Evolutionary conservation across 2,888 invertebrate species (phyloP), one percentile per base, ranked within the genome.

Genomic region (Parelbella ahira): DNA sequence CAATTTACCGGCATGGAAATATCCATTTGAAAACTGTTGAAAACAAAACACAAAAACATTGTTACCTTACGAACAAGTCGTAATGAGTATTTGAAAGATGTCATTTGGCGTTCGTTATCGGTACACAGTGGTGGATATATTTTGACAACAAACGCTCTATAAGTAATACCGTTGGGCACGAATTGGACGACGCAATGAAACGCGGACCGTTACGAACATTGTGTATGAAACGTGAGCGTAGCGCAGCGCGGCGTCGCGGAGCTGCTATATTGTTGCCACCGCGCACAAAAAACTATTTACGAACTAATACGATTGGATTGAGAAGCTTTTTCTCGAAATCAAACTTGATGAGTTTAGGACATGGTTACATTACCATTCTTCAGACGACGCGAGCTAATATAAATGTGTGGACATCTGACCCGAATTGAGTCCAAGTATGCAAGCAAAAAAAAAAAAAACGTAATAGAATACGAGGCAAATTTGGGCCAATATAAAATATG

Each of bases 121-220:
- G 15, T 4, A 4, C 15, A 11, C 25, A 57, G 58, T 55, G 62
- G 61, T 63, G 59, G 58, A 63, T 59, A 64, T 58, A 64, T 67
- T 72, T 72, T 68, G 62, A 66, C 60, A 71, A 77, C 66, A 68
- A 73, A 71, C 67, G 68, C 59, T 60, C 63, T 72, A 68, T 71
- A 65, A 66, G 62, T 58, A 60, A 68, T 71, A 73, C 73, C 75
- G 73, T 73, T 74, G 67, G 66, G 57, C 64, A 66, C 64, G 63
- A 62, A 64, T 58, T 69, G 68, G 69, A 60, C 58, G 54, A 51
- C 49, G 47, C 58, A 58, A 56, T 56, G 60, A 66, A 61, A 63
- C 52, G 51, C 45, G 50, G 57, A 75, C 80, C 78, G 80, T 79
- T 80, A 79, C 59, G 51, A 56, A 67, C 70, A 75, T 75, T 76